Base-by-base conservation (phyloP, 2,888 invertebrate genomes). In the Anoplius nigerrimus region DNA sequence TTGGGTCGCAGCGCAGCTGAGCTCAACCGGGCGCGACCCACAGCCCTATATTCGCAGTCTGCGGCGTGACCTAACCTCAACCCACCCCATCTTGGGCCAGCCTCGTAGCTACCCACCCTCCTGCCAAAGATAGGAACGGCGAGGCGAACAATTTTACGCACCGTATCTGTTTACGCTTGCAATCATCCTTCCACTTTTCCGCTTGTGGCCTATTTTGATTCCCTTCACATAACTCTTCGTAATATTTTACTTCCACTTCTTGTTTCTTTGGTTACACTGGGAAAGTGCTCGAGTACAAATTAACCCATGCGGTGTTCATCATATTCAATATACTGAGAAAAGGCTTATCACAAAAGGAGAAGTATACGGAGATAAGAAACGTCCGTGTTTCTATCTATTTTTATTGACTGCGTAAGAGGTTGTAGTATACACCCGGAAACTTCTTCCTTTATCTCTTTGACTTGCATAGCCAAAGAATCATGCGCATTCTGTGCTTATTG, bases 11-110 rank as follows among this genome's bases (percentile, higher is more conserved):
- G 82, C 85, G 84, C 85, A 86, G 86, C 86, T 87, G 85, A 84
- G 86, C 87, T 85, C 85, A 82, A 84, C 87, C 86, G 84, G 84
- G 84, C 85, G 86, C 87, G 88, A 88, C 88, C 88, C 84, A 88
- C 87, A 88, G 87, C 88, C 88, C 88, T 87, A 88, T 86, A 88
- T 88, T 87, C 83, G 81, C 79, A 79, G 82, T 83, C 84, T 83
- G 86, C 84, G 86, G 83, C 83, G 80, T 82, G 81, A 86, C 85
- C 87, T 86, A 87, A 87, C 86, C 86, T 85, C 85, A 83, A 83
- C 83, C 75, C 72, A 76, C 80, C 77, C 79, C 82, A 75, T 77
- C 72, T 78, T 78, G 65, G 64, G 60, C 55, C 66, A 78, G 79
- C 72, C 71, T 74, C 67, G 64, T 67, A 56, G 34, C 75, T 69